Base-by-base conservation (phyloP, 1,140 invertebrate genomes). In the Drosophila funebris region DNA sequence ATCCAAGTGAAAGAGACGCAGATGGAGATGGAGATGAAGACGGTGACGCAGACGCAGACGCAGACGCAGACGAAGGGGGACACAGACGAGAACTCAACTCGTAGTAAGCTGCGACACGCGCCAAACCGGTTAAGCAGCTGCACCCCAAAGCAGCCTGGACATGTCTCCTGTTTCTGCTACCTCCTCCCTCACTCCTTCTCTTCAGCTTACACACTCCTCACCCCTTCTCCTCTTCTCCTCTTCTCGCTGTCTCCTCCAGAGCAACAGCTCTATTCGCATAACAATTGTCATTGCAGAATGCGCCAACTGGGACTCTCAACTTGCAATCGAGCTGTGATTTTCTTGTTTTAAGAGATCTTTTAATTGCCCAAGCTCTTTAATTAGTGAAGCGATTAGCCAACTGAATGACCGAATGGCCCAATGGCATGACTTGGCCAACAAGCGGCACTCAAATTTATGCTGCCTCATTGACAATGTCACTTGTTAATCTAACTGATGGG, bases 41-140 rank as follows among this genome's bases (percentile, higher is more conserved):
- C n/a, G n/a, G n/a, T n/a, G 43, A 33, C 20, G 33, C 2, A 58
- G 33, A 33, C 31, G 36, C 18, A 29, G 22, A n/a, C n/a, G n/a
- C n/a, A 22, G 43, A 33, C 20, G 33, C 2, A 58, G 33, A 33
- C 31, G 36, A 24, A 29, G 22, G 18, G 44, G 56, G n/a, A n/a
- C n/a, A 53, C 16, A 22, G 52, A 54, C 16, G 5, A 14, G 20
- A 37, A 39, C 9, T 7, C 29, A n/a, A 36, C n/a, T 37, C 22
- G 27, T 18, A 37, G 24, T 53, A 22, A 64, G 68, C 53, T 39
- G 43, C 33, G 72, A 20, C 83, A 87, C 83, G 84, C 83, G 83
- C 78, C 83, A 76, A 83, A 87, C 83, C 83, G 83, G 83, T 87
- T 79, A 31, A 68, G 37, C 83, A 88, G 83, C 83, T 87, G 83